Evolutionary conservation across 2,888 invertebrate genomes (phyloP).

Genomic region (Morpho deidamia): DNA sequence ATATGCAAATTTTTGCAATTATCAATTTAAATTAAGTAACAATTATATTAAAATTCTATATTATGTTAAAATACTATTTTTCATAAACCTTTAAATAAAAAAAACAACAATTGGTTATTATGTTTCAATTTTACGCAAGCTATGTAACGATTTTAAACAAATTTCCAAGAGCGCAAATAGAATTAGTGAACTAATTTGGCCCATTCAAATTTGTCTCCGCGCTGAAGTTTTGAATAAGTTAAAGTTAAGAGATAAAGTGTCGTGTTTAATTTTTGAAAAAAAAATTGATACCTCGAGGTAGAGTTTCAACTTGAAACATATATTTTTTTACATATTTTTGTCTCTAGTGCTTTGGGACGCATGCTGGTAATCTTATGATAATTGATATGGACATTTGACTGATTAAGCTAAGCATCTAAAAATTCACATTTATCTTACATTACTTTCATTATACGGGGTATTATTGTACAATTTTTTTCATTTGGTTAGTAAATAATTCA

Average conservation of each 20-base stretch:
- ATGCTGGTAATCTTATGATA: no score
- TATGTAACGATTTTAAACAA: constrained; percentile 28
- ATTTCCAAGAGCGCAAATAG: constrained; percentile 29
- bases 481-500: no score
- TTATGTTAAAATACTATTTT: no score
- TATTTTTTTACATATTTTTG: constrained; percentile 30
- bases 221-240: constrained; percentile 28
- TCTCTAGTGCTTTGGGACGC: constrained; percentile 30
- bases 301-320: constrained; percentile 20
- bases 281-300: not conserved
- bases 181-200: constrained; percentile 32
- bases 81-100: not conserved
- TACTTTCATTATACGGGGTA: no score
- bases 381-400: no score
- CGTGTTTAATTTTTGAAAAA: constrained; percentile 21
- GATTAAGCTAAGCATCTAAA: no score
- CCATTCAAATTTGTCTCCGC: constrained; percentile 29
- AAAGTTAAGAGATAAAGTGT: constrained; percentile 30
- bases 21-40: no score
- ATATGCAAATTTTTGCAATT: no score
- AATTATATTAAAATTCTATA: no score
- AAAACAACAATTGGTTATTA: not conserved
- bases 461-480: no score
- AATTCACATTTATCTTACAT: no score
- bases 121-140: constrained; percentile 14